A percentile compares a stretch with the other conserved stretches of the same genome.
Evolutionary conservation across 2,797 vertebrate genomes (phyloP).

Genomic region (Mus minutoides): DNA sequence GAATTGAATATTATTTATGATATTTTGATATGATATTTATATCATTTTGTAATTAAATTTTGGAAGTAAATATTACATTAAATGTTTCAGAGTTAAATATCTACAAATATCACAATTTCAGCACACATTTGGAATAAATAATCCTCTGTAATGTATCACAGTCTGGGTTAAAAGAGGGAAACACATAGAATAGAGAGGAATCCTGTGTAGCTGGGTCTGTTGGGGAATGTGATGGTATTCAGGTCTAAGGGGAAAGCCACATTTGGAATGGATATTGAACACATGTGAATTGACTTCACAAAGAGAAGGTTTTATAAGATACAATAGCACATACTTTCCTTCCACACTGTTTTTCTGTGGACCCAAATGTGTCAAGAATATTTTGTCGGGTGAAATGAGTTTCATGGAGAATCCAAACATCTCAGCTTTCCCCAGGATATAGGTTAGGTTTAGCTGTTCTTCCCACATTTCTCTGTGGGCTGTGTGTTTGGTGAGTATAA

Average conservation of each 20-base stretch:
- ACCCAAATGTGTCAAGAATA: not conserved
- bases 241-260: not conserved
- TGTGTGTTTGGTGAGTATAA: not conserved
- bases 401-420: not conserved
- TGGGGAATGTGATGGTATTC: not conserved
- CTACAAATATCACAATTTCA: conserved; percentile 36
- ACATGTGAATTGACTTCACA: not conserved
- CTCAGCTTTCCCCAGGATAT: not conserved
- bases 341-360: not conserved
- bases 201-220: not conserved
- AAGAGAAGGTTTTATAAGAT: not conserved
- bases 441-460: not conserved
- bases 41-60: not conserved
- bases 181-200: not conserved
- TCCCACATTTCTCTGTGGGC: not conserved
- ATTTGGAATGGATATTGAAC: conserved; percentile 21
- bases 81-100: not conserved
- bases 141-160: not conserved
- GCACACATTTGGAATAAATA: not conserved
- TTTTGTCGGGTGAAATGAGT: not conserved
- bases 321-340: not conserved
- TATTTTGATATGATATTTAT: not conserved
- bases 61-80: not conserved
- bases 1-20: not conserved
- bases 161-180: not conserved